Evolutionary conservation across 2,888 invertebrate genomes (phyloP), one percentile per base, ranked within the genome.

Genomic region (Junonia oenone): DNA sequence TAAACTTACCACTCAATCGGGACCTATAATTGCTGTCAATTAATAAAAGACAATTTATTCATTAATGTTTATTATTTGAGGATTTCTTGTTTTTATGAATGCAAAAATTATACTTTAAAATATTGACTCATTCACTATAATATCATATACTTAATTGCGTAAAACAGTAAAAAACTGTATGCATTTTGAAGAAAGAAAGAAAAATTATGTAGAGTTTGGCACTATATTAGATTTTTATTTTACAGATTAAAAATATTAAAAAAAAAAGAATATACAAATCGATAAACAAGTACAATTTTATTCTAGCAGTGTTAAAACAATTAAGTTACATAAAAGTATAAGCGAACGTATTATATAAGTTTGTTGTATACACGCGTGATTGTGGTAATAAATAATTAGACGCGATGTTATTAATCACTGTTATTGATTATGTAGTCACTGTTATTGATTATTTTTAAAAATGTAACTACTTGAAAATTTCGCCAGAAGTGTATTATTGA

Each of bases 261-360:
- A 29, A 1, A 29, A 29, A 29, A 0, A 8, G 9, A 29, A 8
- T 29, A 8, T 29, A 29, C 8, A 11, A n/a, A 33, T n/a, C n/a
- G n/a, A n/a, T 29, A 35, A 13, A 15, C 9, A 40, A 40, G 5
- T 40, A 11, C 17, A 40, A 40, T 9, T 40, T 15, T 11, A 40
- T 11, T 11, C 15, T 17, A 19, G 15, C 6, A 6, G n/a, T n/a
- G n/a, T n/a, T n/a, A 19, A 40, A 40, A 8, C 11, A 17, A 46
- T 29, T 15, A n/a, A 4, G 48, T 55, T 55, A 55, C 8, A 49
- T 55, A 49, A 55, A 48, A n/a, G 29, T 22, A 43, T 54, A 37
- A 29, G 40, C 37, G 14, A 46, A 53, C 13, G 17, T 33, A 49
- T 45, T 49, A 55, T 35, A 11, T 49, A 55, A 55, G 6, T 11